Base-by-base conservation (phyloP, 2,113 vertebrate genomes). In the Rousettus leschenaultii region DNA sequence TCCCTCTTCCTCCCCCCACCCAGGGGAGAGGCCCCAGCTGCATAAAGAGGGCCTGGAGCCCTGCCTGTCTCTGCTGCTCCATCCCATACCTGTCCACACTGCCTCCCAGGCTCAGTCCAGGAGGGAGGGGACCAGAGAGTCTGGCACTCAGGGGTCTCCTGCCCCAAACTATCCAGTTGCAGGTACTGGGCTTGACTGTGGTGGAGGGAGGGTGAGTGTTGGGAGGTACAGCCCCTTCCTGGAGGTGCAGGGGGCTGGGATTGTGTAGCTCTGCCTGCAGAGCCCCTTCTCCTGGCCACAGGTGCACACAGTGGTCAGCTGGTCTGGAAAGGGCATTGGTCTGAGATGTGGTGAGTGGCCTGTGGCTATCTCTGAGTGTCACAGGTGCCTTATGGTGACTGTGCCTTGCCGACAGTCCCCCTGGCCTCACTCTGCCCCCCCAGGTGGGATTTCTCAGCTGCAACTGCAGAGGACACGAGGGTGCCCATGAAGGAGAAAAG, bases 1-100 rank as follows among this genome's bases (percentile, higher is more conserved):
- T 90, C 92, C 22, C 59, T 92, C 87, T 95, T 97, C 97, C 97
- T 97, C 92, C 65, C 33, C 51, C 74, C 63, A 13, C 73, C 15
- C 43, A 28, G 33, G 57, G 65, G 78, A 71, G 66, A 91, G 78
- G 83, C 59, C 82, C 57, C 7, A 53, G 57, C 84, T 77, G 19
- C 48, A 97, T 97, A 97, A 86, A 96, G 86, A 92, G 63, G 48
- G 74, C 51, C 7, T 1, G 8, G 57, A 94, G 74, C n/a, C 30
- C 63, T 1, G 8, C 22, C 3, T 13, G 71, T 77, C 57, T 59
- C 63, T 65, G 51, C 70, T 71, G 48, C 33, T 33, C 74, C 65
- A 48, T 70, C 35, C 61, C 89, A 88, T 40, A 73, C 51, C 66
- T 93, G 57, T 88, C 30, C 59, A 35, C 6, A 22, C 84, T 43